Base-by-base conservation (phyloP, 2,888 invertebrate genomes). In the Euclidia mi region DNA sequence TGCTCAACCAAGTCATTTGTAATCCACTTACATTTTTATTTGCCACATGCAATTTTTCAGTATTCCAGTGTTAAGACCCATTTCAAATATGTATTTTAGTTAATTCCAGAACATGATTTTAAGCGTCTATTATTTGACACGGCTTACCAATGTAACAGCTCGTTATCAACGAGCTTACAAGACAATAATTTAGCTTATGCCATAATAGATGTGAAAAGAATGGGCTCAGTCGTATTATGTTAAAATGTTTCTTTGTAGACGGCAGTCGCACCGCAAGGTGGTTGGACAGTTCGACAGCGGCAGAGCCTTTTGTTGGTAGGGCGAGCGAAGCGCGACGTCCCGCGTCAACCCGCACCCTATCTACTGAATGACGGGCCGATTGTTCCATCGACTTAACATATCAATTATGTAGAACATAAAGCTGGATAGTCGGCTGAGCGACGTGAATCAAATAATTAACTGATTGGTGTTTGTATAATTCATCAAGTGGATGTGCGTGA, bases 381-480 rank as follows among this genome's bases (percentile, higher is more conserved):
- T 93, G 93, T 94, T 94, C 88, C 84, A 83, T 80, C 81, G 90
- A 89, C 93, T 92, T 93, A 91, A 92, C 92, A 90, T 92, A 94
- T 93, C 94, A 92, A 94, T 94, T 92, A 93, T 91, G 91, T 92
- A 88, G 87, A 90, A 93, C 89, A 91, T 89, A 91, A 89, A 90
- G 87, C 78, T 75, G 85, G 92, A 93, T 94, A 92, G 89, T 85
- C 84, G 76, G 68, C 88, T 89, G 93, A 93, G 87, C 90, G 94
- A 94, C 93, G 87, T 92, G 92, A 91, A 93, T 92, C 88, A 92
- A 93, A 93, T 94, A 93, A 94, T 94, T 94, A 94, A 91, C 93
- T 88, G 94, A 92, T 91, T 89, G 90, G 92, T 93, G 90, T 94
- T 93, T 94, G 92, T 94, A 92, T 94, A 93, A 94, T 92, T 92